A percentile compares a stretch with the other conserved stretches of the same genome.
Evolutionary conservation across 2,113 vertebrate genomes (phyloP).

Genomic region (Misgurnus anguillicaudatus): DNA sequence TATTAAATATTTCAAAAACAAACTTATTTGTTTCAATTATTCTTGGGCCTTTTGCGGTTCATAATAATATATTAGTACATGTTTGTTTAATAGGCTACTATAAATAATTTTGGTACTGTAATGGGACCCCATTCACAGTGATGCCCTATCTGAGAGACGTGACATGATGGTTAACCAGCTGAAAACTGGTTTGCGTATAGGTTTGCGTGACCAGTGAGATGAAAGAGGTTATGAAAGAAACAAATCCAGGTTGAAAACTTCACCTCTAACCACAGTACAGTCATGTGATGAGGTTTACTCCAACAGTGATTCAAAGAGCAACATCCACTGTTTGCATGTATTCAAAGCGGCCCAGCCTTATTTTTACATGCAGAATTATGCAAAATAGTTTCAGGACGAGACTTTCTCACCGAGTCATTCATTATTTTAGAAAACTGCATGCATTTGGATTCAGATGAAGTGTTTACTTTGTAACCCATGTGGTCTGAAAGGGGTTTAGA

Average conservation of each 20-base stretch:
- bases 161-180: too few species aligned
- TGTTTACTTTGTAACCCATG: too few species aligned
- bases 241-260: slow-evolving; percentile 6
- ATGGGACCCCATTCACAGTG: too few species aligned
- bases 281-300: slow-evolving; percentile 44
- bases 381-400: not conserved
- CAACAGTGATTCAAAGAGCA: slow-evolving; percentile 33
- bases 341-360: slow-evolving; percentile 56
- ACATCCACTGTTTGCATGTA: slow-evolving; percentile 60
- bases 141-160: too few species aligned
- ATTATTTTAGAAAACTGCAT: not conserved
- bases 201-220: not conserved
- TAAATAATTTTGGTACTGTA: too few species aligned
- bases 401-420: not conserved
- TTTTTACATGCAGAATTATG: slow-evolving; percentile 42
- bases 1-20: too few species aligned
- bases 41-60: not conserved
- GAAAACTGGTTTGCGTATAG: too few species aligned
- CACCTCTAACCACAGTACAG: not conserved
- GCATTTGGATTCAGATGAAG: too few species aligned
- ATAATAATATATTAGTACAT: too few species aligned
- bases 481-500: not conserved
- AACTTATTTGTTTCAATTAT: too few species aligned
- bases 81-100: too few species aligned
- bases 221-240: not conserved